Percentiles rank a stretch among this genome's conserved stretches.
Evolutionary conservation across 2,797 vertebrate species (phyloP).

Genomic region (Phaenicophaeus curvirostris): DNA sequence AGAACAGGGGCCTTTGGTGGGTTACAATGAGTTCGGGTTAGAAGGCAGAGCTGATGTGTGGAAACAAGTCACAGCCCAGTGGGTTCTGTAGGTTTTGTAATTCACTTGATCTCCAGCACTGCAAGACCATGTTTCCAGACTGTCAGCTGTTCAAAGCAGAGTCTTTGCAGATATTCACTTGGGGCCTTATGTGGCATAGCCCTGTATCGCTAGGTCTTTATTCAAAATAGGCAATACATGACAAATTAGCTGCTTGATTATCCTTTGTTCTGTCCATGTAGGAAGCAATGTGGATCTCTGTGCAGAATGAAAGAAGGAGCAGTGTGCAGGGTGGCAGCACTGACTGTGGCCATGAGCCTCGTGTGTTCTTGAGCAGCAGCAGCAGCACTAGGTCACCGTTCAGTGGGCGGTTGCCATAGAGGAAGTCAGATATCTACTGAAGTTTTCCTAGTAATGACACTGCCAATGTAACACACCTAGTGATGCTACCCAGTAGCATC

Average conservation of each 20-base stretch:
- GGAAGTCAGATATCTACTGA: neutral
- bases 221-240: neutral
- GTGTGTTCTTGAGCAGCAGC: neutral
- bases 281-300: neutral
- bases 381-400: neutral
- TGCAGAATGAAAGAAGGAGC: neutral
- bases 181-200: neutral
- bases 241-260: neutral
- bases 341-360: neutral
- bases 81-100: neutral
- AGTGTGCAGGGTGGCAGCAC: accelerated
- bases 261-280: neutral
- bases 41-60: neutral
- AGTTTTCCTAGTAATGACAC: neutral
- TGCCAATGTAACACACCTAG: neutral
- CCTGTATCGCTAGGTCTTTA: neutral
- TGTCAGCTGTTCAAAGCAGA: neutral
- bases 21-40: neutral
- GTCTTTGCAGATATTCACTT: neutral
- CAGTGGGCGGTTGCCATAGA: neutral
- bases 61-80: neutral
- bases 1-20: neutral
- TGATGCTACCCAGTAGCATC: neutral
- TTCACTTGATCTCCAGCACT: neutral
- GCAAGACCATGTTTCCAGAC: neutral